These are phyloP conservation scores for Saccostrea echinata DNA, from an alignment of 1,140 invertebrate species.

Conservation along the genomic window DNA sequence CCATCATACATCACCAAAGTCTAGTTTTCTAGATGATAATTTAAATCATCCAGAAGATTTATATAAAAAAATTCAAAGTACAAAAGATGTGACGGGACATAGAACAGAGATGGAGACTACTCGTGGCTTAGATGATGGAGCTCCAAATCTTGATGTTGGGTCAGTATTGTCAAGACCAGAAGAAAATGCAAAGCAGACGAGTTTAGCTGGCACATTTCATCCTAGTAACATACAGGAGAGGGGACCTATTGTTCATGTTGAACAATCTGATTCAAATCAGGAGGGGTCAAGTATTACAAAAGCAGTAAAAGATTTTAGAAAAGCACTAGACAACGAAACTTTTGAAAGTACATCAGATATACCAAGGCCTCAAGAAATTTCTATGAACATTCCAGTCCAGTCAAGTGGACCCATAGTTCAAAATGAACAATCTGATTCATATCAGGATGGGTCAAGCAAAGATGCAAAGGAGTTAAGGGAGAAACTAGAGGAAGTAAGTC, in stretches of 20 bases:
- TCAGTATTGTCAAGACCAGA: background rate
- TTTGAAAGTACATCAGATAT: no score
- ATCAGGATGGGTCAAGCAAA: background rate
- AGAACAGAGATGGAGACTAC: background rate
- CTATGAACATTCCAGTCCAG: no score
- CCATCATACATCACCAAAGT: background rate
- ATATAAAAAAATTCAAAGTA: background rate
- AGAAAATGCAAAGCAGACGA: background rate
- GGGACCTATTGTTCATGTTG: background rate
- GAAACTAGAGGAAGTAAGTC: background rate
- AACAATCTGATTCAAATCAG: background rate
- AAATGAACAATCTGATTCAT: background rate
- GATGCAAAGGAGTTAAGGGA: background rate
- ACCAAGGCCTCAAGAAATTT: no score
- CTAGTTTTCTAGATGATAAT: constrained; percentile 12
- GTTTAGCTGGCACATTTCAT: background rate
- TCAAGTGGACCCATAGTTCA: background rate
- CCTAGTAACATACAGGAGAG: background rate
- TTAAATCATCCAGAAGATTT: background rate
- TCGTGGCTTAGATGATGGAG: background rate
- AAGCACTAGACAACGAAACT: no score
- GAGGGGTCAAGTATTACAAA: no score
- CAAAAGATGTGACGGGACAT: background rate
- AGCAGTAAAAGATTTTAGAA: no score
- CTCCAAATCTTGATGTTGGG: background rate